Evolutionary conservation across 1,140 invertebrate species (phyloP), one percentile per base, ranked within the genome.

Genomic region (Chironomus striatipennis): DNA sequence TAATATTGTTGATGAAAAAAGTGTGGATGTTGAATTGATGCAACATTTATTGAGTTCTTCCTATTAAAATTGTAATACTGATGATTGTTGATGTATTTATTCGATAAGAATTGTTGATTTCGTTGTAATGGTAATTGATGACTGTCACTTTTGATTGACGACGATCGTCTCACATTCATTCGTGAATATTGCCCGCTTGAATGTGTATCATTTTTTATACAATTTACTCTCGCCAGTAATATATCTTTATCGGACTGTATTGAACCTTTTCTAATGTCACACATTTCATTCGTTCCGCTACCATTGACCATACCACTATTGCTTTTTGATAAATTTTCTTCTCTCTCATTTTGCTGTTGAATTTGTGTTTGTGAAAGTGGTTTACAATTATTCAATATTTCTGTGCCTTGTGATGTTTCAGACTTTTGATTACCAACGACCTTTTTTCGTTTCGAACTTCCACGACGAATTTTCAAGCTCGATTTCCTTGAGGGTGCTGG

Each of bases 141-240:
- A 42, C 57, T 17, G 65, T 74, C 65, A n/a, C 43, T 75, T 64
- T 43, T 42, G 15, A 73, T 76, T 76, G 73, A 75, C 74, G 12
- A 81, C 80, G 73, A 78, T 80, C 43, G 80, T 76, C n/a, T 79
- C 77, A 21, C 17, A 21, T 21, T 57, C n/a, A 57, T 70, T 8
- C 65, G 65, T 20, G 17, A 70, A 10, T 70, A 20, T 70, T 70
- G 15, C 18, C 47, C n/a, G 47, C n/a, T 12, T 57, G 47, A 57
- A 21, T 91, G 90, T 0, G 89, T 91, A 77, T 91, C 89, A 77
- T 90, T 92, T 80, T 87, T 86, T 73, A 88, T 87, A 74, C 87
- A 82, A 77, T 87, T 88, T 4, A 85, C 84, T 15, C 86, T 86
- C 74, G 86, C 86, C 17, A 87, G 78, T 12, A 87, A 82, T 18